Base-by-base conservation (phyloP, 2,797 vertebrate genomes). In the Eremophila alpestris region DNA sequence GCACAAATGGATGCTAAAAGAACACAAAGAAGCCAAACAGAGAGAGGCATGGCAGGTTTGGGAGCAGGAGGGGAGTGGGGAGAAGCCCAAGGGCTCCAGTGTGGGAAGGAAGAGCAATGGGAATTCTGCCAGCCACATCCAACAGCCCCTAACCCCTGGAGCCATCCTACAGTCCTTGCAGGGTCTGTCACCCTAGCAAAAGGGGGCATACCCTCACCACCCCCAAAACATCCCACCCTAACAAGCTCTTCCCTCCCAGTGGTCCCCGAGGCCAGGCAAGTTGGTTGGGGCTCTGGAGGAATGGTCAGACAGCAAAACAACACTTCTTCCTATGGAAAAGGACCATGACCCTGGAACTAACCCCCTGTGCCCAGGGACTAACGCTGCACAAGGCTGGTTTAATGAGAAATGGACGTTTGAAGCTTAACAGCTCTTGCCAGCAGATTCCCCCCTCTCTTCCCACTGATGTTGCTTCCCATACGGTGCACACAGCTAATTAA, bases 401-500 rank as follows among this genome's bases (percentile, higher is more conserved):
- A 82, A 84, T 36, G 64, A 87, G 49, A 81, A 91, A 91, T 12
- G 30, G 64, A 58, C 71, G 40, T 68, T 11, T 68, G 81, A 94
- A 83, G 48, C 86, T 86, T 43, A 63, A 70, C 17, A 1, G 43
- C 67, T 74, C 67, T 63, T 20, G 3, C 88, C 4, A 10, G 48
- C 55, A 67, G 63, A 71, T 77, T 90, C 32, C 32, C n/a, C 45
- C 10, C 22, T 34, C 65, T 79, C 77, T 76, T 82, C 51, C 56
- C 68, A 32, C 32, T 38, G 60, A 67, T 82, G 90, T 83, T 29
- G 40, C 59, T 87, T 71, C 75, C n/a, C 36, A 1, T 41, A 64
- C 49, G 3, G 78, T 5, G 21, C 68, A 68, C 73, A 68, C 78
- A 81, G 93, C 90, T 96, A 95, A 93, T 90, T 95, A 93, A 92